phyloP scores from a whole-genome alignment of 2,888 invertebrate species.

The Chaetoderma sp. region DNA sequence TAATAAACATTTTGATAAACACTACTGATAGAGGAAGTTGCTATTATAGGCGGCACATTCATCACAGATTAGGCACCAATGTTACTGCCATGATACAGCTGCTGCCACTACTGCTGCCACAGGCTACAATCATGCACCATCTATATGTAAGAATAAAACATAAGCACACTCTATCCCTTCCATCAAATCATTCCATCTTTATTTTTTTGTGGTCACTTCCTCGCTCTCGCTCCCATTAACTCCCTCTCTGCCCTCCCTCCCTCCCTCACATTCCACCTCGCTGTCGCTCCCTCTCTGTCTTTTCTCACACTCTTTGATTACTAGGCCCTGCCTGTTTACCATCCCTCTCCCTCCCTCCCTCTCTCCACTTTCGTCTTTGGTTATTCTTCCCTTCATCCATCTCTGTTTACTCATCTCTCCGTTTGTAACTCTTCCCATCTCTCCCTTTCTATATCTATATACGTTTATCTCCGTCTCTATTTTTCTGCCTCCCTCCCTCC shows the following conservation, averaged over 20 bases:
- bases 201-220: no score
- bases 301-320: neutral
- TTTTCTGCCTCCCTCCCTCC: constrained; percentile 2
- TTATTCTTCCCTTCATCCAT: neutral
- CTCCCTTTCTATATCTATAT: neutral
- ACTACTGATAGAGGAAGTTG: no score
- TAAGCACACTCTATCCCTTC: no score
- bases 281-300: constrained; percentile 2
- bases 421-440: neutral
- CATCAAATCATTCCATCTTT: no score
- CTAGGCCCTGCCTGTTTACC: neutral
- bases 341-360: neutral
- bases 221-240: constrained; percentile 13
- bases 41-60: no score
- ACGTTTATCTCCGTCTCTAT: neutral
- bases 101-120: no score
- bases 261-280: neutral
- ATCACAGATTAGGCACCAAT: no score
- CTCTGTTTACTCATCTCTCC: neutral
- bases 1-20: no score
- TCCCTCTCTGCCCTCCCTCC: constrained; percentile 5
- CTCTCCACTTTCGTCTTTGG: neutral
- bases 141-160: no score
- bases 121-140: no score
- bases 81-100: no score